These are phyloP conservation scores for Megaleporinus macrocephalus DNA, from an alignment of 2,113 vertebrate species.

Conservation along the genomic window DNA sequence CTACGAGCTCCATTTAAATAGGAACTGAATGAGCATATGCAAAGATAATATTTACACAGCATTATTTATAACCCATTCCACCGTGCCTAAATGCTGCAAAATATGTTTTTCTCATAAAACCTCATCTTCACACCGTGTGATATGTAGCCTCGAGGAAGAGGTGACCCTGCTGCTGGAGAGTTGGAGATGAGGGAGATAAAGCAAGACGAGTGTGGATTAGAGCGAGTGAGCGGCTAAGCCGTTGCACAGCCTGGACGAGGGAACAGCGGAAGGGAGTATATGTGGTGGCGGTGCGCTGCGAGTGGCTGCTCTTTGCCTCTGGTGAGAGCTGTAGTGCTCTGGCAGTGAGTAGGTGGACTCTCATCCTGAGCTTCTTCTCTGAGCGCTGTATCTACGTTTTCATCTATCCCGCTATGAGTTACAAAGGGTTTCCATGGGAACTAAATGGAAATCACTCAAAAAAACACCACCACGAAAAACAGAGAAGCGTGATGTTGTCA, in stretches of 20 bases:
- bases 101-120: background rate
- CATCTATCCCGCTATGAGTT: conserved; percentile 51
- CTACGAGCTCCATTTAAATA: background rate
- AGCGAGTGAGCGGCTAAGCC: background rate
- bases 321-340: conserved; percentile 50
- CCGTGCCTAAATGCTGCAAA: background rate
- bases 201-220: background rate
- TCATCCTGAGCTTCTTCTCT: conserved; percentile 48
- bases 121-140: background rate
- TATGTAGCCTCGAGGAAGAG: background rate
- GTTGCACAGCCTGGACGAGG: background rate
- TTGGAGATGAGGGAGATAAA: conserved; percentile 13
- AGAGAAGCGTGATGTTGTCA: conserved; percentile 30
- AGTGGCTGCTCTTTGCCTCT: conserved; percentile 48
- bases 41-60: background rate
- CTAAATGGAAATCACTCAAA: conserved; percentile 58
- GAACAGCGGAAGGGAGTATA: conserved; percentile 1
- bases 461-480: conserved; percentile 8
- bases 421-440: conserved; percentile 71
- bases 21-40: background rate
- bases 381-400: conserved; percentile 41
- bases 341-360: conserved; percentile 59
- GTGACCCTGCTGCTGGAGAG: background rate
- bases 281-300: conserved; percentile 22
- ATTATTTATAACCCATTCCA: conserved; percentile 17